A percentile compares a stretch with the other conserved stretches of the same genome.
phyloP scores from a whole-genome alignment of 2,113 vertebrate species.

The Pholis gunnellus region DNA sequence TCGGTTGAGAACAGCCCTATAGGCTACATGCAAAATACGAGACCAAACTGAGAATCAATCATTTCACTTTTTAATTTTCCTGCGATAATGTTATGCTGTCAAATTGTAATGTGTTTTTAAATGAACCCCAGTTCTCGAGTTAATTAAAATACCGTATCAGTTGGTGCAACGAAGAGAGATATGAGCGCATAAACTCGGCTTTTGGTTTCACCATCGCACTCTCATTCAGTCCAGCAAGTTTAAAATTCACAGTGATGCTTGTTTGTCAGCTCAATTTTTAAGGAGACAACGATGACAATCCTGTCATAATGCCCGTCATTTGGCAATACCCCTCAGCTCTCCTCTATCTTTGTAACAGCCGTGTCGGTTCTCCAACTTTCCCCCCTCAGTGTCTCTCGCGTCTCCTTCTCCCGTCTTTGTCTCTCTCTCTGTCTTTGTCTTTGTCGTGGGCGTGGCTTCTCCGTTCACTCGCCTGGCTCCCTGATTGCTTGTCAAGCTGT shows the following conservation, averaged over 20 bases:
- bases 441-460: neutral
- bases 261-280: constrained; percentile 10
- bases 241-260: constrained; percentile 3
- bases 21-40: neutral
- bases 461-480: neutral
- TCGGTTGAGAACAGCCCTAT: neutral
- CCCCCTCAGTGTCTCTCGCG: neutral
- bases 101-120: constrained; percentile 23
- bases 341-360: neutral
- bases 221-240: constrained; percentile 1
- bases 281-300: neutral
- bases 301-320: constrained; percentile 4
- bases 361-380: neutral
- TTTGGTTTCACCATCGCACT: neutral
- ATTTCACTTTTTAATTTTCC: neutral
- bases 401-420: neutral
- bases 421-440: too few relatives aligned
- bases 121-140: constrained; percentile 37
- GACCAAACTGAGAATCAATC: constrained; percentile 4
- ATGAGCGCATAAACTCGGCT: neutral
- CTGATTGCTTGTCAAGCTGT: neutral
- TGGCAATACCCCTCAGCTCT: constrained; percentile 15
- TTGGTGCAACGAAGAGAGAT: constrained; percentile 27
- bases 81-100: constrained; percentile 3
- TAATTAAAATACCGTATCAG: constrained; percentile 59